Evolutionary conservation across 2,888 invertebrate species (phyloP), one percentile per base, ranked within the genome.

Genomic region (Hoplodrina ambigua): DNA sequence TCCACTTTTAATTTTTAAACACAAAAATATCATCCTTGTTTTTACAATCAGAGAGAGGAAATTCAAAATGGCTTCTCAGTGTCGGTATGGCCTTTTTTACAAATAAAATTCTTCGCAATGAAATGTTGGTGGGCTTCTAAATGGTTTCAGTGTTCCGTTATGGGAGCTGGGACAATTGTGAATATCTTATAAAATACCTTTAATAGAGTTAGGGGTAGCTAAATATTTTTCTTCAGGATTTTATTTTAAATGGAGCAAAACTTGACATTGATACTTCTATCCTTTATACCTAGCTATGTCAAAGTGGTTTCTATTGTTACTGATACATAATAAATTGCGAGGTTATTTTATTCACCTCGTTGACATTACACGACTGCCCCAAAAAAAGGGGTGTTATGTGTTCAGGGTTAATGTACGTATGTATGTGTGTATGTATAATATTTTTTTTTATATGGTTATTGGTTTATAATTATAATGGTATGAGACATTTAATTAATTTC

Each of bases 101-200:
- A 44, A 78, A 78, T 72, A 72, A 64, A 72, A 64, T 53, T 57
- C 49, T 53, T 44, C n/a, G 41, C 46, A 72, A 60, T 49, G 46
- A 25, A 60, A 72, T 72, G 55, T 78, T 46, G 56, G 55, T 52
- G 50, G 60, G 60, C 41, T 57, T 13, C 30, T 53, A 53, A 78
- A 78, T 54, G 69, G 33, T 53, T 44, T 33, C 17, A 71, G 44
- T 59, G 52, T 78, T 60, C 73, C 56, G 56, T 72, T 72, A 57
- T 33, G 59, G 41, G 25, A 13, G 13, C 17, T 25, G 15, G 53
- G n/a, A 61, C 78, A 56, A 64, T 78, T 60, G 56, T 20, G 33
- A 78, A 59, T 25, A 33, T n/a, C 60, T 61, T 52, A 19, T 78
- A 78, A 78, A 78, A 46, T 59, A 63, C 46, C 11, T n/a, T 37